Percentiles rank a stretch among this genome's conserved stretches.
phyloP scores from a whole-genome alignment of 2,113 vertebrate species.

The Hemichromis elongatus region DNA sequence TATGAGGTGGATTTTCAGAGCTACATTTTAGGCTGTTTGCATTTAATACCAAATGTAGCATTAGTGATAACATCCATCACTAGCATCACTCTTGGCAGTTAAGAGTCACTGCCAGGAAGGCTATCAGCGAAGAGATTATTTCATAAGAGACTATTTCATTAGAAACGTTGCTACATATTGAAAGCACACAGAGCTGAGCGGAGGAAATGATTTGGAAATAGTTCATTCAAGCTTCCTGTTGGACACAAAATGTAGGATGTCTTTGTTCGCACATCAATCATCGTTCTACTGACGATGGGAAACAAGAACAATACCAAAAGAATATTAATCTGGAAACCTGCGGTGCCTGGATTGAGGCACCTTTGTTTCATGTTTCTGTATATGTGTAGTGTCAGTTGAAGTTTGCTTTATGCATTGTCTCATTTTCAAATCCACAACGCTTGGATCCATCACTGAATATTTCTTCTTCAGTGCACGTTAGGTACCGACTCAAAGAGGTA shows the following conservation, averaged over 20 bases:
- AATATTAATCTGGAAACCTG: neutral
- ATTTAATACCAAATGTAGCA: neutral
- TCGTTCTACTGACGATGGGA: neutral
- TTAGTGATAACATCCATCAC: neutral
- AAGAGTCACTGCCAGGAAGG: constrained; percentile 10
- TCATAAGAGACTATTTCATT: constrained; percentile 50
- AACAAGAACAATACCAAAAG: neutral
- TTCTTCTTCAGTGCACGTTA: no score
- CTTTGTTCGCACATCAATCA: neutral
- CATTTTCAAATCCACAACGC: neutral
- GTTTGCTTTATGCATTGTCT: neutral
- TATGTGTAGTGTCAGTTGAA: neutral
- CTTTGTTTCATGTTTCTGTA: neutral
- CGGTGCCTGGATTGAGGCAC: neutral
- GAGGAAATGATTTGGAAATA: constrained; percentile 55
- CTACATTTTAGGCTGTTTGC: neutral
- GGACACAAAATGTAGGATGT: constrained; percentile 1
- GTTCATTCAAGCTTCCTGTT: constrained; percentile 22
- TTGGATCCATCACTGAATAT: no score
- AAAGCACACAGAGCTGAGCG: constrained; percentile 15
- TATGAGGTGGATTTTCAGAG: neutral
- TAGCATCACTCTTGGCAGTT: constrained; percentile 15
- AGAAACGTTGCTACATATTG: constrained; percentile 44
- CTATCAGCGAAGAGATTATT: constrained; percentile 24
- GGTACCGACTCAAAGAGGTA: neutral